A percentile compares a stretch with the other conserved stretches of the same genome.
phyloP scores from a whole-genome alignment of 2,113 vertebrate genomes.

The Rhipidura dahli region DNA sequence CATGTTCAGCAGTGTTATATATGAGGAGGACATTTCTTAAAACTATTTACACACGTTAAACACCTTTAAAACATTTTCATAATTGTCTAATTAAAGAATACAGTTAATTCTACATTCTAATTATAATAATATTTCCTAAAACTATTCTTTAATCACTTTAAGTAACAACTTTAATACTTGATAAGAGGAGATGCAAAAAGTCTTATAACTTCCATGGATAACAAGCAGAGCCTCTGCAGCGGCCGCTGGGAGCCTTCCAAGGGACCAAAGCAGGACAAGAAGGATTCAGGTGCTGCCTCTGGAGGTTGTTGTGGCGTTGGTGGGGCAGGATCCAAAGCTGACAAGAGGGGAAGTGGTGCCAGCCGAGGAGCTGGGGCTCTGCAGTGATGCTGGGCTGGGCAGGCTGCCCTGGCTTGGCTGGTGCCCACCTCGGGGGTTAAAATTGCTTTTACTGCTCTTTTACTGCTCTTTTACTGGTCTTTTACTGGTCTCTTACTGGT shows the following conservation, averaged over 20 bases:
- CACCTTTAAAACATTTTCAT: too few relatives aligned
- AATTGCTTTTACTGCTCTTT: not conserved
- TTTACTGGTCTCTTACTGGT: not conserved
- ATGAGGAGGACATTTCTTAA: too few relatives aligned
- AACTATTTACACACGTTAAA: too few relatives aligned
- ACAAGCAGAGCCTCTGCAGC: constrained; percentile 18
- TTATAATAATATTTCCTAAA: too few relatives aligned
- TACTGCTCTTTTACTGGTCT: not conserved
- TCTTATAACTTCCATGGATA: too few relatives aligned
- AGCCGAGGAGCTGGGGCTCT: not conserved
- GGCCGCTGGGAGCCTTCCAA: not conserved
- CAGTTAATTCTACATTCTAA: too few relatives aligned
- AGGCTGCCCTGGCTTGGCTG: not conserved
- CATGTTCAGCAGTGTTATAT: too few relatives aligned
- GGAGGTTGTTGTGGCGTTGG: not conserved
- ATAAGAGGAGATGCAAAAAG: too few relatives aligned
- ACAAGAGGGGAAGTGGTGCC: not conserved
- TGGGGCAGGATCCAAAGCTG: not conserved
- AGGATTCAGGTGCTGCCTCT: constrained; percentile 25
- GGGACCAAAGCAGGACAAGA: not conserved
- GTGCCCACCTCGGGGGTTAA: rapidly evolving
- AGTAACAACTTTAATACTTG: too few relatives aligned
- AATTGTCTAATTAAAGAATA: too few relatives aligned
- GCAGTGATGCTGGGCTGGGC: not conserved
- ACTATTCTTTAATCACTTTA: too few relatives aligned